Conservation (phyloP, 2,113 vertebrate species). For the Muntiacus reevesi region DNA sequence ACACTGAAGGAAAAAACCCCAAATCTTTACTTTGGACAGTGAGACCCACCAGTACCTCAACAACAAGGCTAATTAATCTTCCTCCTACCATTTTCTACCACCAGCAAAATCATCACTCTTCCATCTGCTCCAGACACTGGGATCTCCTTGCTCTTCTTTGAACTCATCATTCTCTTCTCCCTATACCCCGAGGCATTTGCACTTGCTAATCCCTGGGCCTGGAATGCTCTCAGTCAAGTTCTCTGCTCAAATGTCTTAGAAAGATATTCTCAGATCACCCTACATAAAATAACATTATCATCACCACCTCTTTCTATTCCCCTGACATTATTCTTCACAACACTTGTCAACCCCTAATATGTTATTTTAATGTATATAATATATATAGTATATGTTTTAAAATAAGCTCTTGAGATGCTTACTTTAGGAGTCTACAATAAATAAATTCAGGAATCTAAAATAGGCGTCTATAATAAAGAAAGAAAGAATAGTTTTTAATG, state of each 20-base stretch:
- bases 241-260: not conserved
- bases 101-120: no score
- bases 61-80: no score
- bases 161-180: not conserved
- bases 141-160: not conserved
- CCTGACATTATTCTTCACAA: not conserved
- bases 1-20: not conserved
- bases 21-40: not conserved
- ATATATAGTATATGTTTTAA: not conserved
- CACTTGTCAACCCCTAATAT: not conserved
- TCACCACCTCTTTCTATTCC: not conserved
- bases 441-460: not conserved
- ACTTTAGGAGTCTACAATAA: not conserved
- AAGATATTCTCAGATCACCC: not conserved
- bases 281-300: not conserved
- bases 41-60: not conserved
- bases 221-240: not conserved
- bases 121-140: not conserved
- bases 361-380: not conserved
- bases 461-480: not conserved
- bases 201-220: not conserved
- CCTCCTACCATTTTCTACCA: not conserved
- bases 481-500: not conserved
- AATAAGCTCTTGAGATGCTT: not conserved
- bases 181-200: no score